Evolutionary conservation across 2,113 vertebrate species (phyloP).

Genomic region (Pachyramphus minor): DNA sequence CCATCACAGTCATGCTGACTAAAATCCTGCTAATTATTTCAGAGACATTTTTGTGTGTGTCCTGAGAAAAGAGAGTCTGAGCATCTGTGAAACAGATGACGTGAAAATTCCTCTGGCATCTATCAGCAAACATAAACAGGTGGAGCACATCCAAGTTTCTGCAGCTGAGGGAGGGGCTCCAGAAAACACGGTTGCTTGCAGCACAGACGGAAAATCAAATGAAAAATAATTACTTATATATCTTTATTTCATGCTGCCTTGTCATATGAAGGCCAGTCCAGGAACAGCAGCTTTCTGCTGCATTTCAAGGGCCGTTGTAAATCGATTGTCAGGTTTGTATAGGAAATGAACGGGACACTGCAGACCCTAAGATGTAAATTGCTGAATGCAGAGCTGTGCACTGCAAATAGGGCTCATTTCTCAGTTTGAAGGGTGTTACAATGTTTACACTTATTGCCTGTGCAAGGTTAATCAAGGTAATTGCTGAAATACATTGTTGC

Average conservation of each 20-base stretch:
- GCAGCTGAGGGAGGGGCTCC: neutral
- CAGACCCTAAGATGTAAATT: neutral
- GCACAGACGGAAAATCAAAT: neutral
- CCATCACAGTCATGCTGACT: neutral
- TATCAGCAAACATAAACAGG: slow-evolving; percentile 29
- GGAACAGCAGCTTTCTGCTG: neutral
- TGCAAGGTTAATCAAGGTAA: neutral
- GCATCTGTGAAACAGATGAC: slow-evolving; percentile 47
- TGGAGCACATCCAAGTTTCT: slow-evolving; percentile 15
- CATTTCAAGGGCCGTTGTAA: neutral
- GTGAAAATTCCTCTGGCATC: neutral
- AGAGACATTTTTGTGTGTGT: slow-evolving; percentile 4
- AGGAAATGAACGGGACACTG: neutral
- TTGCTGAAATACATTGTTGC: neutral
- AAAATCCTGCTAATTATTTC: slow-evolving; percentile 32
- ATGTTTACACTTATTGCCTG: neutral
- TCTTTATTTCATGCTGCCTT: neutral
- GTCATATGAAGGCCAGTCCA: neutral
- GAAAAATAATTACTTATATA: neutral
- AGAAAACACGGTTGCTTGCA: neutral
- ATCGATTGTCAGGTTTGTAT: neutral
- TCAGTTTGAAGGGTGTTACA: neutral
- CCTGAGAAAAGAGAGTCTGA: slow-evolving; percentile 22
- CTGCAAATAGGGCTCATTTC: neutral
- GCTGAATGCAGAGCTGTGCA: neutral